Percentiles rank a stretch among this genome's conserved stretches.
phyloP scores from a whole-genome alignment of 2,888 invertebrate genomes.

The Lacanobia oleracea region DNA sequence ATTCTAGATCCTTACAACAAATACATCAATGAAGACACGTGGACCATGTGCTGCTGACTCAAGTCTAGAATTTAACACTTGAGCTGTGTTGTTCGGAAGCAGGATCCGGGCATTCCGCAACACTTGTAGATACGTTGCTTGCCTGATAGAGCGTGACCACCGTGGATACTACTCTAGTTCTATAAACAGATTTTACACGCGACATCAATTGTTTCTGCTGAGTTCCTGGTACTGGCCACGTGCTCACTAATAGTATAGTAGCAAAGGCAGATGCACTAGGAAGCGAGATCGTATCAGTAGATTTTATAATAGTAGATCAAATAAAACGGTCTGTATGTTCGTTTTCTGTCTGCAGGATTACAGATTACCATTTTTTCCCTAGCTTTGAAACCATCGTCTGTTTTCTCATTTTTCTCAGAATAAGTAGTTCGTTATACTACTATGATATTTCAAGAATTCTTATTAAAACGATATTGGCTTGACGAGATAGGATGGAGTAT shows the following conservation, averaged over 20 bases:
- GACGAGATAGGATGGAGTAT: slow-evolving; percentile 21
- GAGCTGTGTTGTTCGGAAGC: slow-evolving; percentile 14
- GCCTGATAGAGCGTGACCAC: slow-evolving; percentile 36
- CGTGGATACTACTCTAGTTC: slow-evolving; percentile 13
- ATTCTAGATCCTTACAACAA: no score
- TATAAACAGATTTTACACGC: slow-evolving; percentile 37
- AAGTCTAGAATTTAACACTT: not conserved
- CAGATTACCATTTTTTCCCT: not conserved
- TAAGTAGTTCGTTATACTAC: not conserved
- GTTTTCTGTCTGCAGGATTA: not conserved
- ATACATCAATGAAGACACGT: not conserved
- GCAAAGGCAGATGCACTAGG: slow-evolving; percentile 5
- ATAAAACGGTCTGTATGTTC: not conserved
- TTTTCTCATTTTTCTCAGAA: not conserved
- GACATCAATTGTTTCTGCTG: slow-evolving; percentile 13
- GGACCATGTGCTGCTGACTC: not conserved
- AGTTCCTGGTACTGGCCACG: slow-evolving; percentile 11
- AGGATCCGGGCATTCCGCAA: slow-evolving; percentile 29
- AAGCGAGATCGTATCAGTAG: not conserved
- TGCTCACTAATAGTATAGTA: not conserved
- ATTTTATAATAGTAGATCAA: not conserved
- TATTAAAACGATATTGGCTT: slow-evolving; percentile 27
- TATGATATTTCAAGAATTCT: slow-evolving; percentile 13
- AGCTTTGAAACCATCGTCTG: not conserved
- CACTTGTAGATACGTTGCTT: slow-evolving; percentile 10